Percentiles rank a stretch among this genome's conserved stretches.
Conservation (phyloP, 2,888 invertebrate genomes). For the Brachypterus glaber region DNA sequence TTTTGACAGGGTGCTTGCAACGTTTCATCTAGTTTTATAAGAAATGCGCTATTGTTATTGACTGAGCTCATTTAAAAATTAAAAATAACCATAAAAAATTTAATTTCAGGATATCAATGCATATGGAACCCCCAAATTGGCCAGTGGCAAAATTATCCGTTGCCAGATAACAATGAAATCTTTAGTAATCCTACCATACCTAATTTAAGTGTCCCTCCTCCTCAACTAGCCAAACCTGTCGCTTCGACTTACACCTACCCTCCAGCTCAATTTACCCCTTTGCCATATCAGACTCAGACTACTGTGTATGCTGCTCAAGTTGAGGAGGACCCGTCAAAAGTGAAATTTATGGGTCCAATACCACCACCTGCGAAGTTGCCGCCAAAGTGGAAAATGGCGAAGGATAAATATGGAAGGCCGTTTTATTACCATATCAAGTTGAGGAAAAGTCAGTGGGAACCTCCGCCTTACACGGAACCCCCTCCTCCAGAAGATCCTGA, state of each 20-base stretch:
- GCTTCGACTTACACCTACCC: conserved; percentile 6
- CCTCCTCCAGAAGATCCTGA: conserved; percentile 23
- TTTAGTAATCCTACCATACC: conserved; percentile 1
- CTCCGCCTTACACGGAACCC: conserved; percentile 41
- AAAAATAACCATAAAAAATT: too few species aligned
- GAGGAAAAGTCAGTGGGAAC: conserved; percentile 70
- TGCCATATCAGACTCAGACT: conserved; percentile 2
- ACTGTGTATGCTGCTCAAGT: not conserved
- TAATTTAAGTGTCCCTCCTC: conserved; percentile 3
- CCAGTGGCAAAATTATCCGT: conserved; percentile 43
- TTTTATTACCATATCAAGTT: conserved; percentile 87
- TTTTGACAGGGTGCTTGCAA: too few species aligned
- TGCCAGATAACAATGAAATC: conserved; percentile 12
- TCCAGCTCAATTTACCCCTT: not conserved
- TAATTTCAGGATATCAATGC: conserved; percentile 43
- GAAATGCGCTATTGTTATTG: too few species aligned
- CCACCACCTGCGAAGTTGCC: conserved; percentile 57
- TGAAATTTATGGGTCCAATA: conserved; percentile 39
- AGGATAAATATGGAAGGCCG: conserved; percentile 70
- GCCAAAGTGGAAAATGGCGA: conserved; percentile 78
- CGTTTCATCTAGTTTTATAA: too few species aligned
- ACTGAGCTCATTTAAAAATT: too few species aligned
- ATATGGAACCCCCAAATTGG: conserved; percentile 46
- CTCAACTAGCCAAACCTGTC: conserved; percentile 11
- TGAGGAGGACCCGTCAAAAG: conserved; percentile 27